A percentile compares a stretch with the other conserved stretches of the same genome.
These are phyloP conservation scores for Mimumesa dahlbomi DNA, from an alignment of 2,888 invertebrate genomes.

Conservation along the genomic window DNA sequence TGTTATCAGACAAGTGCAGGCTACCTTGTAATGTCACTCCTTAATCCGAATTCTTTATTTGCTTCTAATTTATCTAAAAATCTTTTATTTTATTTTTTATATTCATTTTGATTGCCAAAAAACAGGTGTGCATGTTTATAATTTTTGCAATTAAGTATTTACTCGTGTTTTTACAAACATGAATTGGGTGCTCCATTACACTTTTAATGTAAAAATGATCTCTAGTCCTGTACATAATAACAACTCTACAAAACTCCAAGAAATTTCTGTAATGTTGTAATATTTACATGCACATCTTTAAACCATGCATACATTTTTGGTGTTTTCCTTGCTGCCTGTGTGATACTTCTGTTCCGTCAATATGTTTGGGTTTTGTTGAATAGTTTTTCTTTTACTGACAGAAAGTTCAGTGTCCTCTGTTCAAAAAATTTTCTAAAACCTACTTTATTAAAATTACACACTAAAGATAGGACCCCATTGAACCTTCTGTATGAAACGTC, in stretches of 20 bases:
- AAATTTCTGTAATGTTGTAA: constrained; percentile 13
- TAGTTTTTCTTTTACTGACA: constrained; percentile 41
- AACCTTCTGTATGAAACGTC: constrained; percentile 6
- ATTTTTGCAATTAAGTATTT: constrained; percentile 23
- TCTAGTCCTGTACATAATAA: not conserved
- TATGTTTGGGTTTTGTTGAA: constrained; percentile 42
- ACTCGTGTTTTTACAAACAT: constrained; percentile 12
- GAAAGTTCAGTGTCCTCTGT: constrained; percentile 14
- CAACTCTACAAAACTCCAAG: not conserved
- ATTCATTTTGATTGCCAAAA: constrained; percentile 30
- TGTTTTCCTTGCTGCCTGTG: constrained; percentile 78
- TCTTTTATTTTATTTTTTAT: constrained; percentile 26
- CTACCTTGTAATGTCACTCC: constrained; percentile 75
- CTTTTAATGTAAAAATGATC: not conserved
- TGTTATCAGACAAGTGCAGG: constrained; percentile 73
- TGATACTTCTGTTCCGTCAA: constrained; percentile 56
- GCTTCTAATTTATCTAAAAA: constrained; percentile 23
- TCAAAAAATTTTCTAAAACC: constrained; percentile 14
- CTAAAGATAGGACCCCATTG: not conserved
- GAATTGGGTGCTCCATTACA: not conserved
- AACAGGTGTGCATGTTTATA: constrained; percentile 38
- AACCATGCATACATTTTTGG: constrained; percentile 76
- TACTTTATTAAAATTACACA: constrained; percentile 12
- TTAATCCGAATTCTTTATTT: constrained; percentile 31
- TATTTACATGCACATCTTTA: constrained; percentile 41